A percentile compares a stretch with the other conserved stretches of the same genome.
These are phyloP conservation scores for Strigamia maritima DNA, from an alignment of 2,888 invertebrate genomes.

Conservation along the genomic window DNA sequence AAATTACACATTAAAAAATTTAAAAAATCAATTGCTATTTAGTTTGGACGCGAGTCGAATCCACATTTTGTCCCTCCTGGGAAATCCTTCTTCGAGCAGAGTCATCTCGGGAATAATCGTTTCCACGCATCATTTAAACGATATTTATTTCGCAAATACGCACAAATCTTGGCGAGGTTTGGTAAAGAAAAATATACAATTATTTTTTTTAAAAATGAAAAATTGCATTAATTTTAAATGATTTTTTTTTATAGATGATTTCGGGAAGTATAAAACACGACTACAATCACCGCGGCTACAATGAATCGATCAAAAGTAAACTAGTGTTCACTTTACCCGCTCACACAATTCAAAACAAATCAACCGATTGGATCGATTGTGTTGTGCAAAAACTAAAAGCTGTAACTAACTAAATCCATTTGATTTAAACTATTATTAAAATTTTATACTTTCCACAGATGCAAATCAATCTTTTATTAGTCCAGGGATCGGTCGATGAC, in stretches of 20 bases:
- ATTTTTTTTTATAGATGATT: not conserved
- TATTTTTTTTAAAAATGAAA: not conserved
- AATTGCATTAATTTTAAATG: not conserved
- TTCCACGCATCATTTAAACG: not conserved
- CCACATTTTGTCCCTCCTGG: not conserved
- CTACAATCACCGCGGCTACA: not conserved
- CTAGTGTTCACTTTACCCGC: not conserved
- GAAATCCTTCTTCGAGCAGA: not conserved
- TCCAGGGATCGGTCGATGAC: not conserved
- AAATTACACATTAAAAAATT: not conserved
- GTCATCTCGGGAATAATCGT: not conserved
- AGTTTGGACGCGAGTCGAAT: not conserved
- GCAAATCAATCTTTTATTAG: not conserved
- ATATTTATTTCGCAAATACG: not conserved
- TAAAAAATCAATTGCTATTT: not conserved
- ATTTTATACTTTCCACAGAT: too few species aligned
- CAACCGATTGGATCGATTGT: not conserved
- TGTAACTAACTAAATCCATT: not conserved
- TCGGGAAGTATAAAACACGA: not conserved
- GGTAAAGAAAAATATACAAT: constrained; percentile 6
- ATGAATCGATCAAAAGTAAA: not conserved
- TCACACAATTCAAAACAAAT: not conserved
- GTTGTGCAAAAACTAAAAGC: not conserved
- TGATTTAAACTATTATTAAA: not conserved
- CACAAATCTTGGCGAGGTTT: not conserved